These are phyloP conservation scores for Odontocerum albicorne DNA, from an alignment of 2,888 invertebrate genomes.

Conservation along the genomic window DNA sequence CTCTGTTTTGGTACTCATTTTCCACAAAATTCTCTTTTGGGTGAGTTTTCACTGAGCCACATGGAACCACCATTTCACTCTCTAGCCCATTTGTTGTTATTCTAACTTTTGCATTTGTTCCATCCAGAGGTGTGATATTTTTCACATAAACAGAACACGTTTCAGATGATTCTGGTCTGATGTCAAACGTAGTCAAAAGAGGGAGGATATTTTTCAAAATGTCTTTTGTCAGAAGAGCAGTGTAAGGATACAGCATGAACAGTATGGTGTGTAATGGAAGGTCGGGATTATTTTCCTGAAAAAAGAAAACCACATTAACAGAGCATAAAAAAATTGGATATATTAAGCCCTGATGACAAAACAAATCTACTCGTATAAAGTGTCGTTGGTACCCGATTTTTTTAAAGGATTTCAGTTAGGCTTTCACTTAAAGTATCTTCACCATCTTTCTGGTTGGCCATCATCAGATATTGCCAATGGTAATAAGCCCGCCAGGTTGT, in stretches of 20 bases:
- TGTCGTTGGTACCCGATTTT: too few relatives aligned
- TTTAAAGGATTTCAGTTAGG: too few relatives aligned
- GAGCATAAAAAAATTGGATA: not conserved
- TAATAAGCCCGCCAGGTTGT: too few relatives aligned
- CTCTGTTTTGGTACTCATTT: slow-evolving; percentile 76
- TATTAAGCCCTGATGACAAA: not conserved
- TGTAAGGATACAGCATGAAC: slow-evolving; percentile 81
- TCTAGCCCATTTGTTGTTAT: slow-evolving; percentile 49
- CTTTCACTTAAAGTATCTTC: too few relatives aligned
- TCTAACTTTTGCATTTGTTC: slow-evolving; percentile 46
- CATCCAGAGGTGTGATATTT: slow-evolving; percentile 18
- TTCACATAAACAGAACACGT: slow-evolving; percentile 6
- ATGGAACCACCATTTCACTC: slow-evolving; percentile 49
- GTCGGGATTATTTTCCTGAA: slow-evolving; percentile 70
- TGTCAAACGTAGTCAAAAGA: slow-evolving; percentile 66
- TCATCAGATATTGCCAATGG: too few relatives aligned
- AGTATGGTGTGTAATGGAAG: slow-evolving; percentile 70
- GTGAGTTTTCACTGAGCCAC: slow-evolving; percentile 45
- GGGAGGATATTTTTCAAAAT: slow-evolving; percentile 71
- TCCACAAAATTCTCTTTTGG: slow-evolving; percentile 52
- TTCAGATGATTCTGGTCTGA: slow-evolving; percentile 41
- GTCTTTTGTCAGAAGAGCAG: slow-evolving; percentile 76
- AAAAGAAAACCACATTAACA: slow-evolving; percentile 32
- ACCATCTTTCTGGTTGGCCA: too few relatives aligned
- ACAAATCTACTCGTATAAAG: too few relatives aligned